These are phyloP conservation scores for Yponomeuta plumbellus DNA, from an alignment of 2,888 invertebrate species.

Conservation along the genomic window DNA sequence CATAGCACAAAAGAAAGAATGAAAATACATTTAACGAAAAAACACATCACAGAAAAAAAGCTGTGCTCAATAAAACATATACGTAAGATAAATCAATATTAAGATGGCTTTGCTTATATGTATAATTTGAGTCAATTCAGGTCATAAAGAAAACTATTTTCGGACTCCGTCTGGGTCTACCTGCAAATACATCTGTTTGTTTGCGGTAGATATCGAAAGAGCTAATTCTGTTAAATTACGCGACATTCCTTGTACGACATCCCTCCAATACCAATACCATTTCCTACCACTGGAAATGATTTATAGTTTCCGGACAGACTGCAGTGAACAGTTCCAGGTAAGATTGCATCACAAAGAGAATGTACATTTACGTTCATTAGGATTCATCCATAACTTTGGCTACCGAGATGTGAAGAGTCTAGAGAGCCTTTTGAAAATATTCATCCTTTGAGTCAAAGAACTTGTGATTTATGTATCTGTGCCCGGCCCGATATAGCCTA, in stretches of 20 bases:
- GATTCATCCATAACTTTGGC: background rate
- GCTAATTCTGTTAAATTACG: background rate
- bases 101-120: too few species aligned
- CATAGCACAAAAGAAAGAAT: too few species aligned
- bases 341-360: background rate
- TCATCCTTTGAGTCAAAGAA: slow-evolving; percentile 6
- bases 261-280: background rate
- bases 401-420: background rate
- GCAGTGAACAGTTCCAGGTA: background rate
- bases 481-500: background rate
- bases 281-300: background rate
- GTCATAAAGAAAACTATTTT: background rate
- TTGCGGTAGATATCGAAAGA: background rate
- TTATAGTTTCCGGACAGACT: background rate
- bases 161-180: background rate
- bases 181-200: background rate
- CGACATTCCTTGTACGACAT: background rate
- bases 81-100: too few species aligned
- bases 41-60: too few species aligned
- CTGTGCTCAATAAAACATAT: too few species aligned
- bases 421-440: slow-evolving; percentile 3
- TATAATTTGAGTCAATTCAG: background rate
- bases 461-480: slow-evolving; percentile 3
- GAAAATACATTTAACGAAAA: too few species aligned
- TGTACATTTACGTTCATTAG: background rate